Evolutionary conservation across 2,888 invertebrate species (phyloP), one percentile per base, ranked within the genome.

Genomic region (Drosophila gaucha): DNA sequence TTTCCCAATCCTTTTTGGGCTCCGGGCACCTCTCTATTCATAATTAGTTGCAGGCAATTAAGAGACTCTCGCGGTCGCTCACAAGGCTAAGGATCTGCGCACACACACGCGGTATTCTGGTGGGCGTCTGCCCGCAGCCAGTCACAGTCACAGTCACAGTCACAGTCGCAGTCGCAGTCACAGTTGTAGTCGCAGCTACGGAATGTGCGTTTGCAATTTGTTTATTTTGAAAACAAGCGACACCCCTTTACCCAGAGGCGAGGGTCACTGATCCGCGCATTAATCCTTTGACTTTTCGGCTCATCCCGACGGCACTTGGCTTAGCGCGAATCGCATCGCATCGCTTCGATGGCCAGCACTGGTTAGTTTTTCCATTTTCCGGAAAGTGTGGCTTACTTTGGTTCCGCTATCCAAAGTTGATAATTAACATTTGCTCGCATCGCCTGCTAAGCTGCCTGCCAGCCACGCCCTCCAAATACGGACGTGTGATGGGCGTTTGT

Each of bases 31-130:
- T 47, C n/a, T 54, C 82, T 79, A 75, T 86, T 88, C 87, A 88
- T 86, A 86, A 86, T 86, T 86, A 87, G 87, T 85, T 86, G 70
- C 87, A 87, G 87, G 70, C 86, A 88, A 86, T 86, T 88, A 86
- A 80, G 64, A 62, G 52, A 50, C 46, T 67, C 75, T 74, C 84
- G 84, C 74, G 78, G 87, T 83, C 69, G 69, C 79, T 67, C 56
- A 58, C 79, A 85, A 85, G 82, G 78, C 38, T 51, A 57, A 35
- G 31, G 35, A 41, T 41, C 41, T 26, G 28, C 10, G n/a, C n/a
- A n/a, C n/a, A n/a, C n/a, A n/a, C n/a, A n/a, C 6, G 36, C n/a
- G 2, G n/a, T n/a, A n/a, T n/a, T n/a, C 22, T 24, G n/a, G 59
- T 62, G 50, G 68, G 63, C 62, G 72, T 50, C 50, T 2, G 33